phyloP scores from a whole-genome alignment of 1,140 invertebrate genomes.

The Tribolium madens region DNA sequence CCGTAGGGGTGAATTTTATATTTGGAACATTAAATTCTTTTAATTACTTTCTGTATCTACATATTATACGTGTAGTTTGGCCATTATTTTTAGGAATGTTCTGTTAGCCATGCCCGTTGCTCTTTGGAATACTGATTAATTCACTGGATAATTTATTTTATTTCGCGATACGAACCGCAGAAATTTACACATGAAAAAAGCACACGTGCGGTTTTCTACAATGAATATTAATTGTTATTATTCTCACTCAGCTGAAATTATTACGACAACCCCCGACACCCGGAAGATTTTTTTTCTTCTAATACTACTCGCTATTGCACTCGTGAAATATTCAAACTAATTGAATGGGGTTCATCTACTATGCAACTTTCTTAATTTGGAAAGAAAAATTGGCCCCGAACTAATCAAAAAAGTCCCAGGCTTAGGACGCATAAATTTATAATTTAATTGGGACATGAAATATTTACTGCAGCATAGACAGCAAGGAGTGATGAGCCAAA shows the following conservation, averaged over 20 bases:
- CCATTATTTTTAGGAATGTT: conserved; percentile 62
- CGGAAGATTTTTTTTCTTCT: neutral
- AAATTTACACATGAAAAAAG: conserved; percentile 57
- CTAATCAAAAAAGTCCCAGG: conserved; percentile 48
- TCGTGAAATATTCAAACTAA: conserved; percentile 31
- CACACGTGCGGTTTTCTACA: conserved; percentile 52
- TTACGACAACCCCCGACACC: neutral
- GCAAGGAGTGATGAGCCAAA: too few relatives aligned
- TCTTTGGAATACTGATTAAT: conserved; percentile 62
- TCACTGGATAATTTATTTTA: conserved; percentile 60
- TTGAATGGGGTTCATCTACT: conserved; percentile 45
- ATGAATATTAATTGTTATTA: conserved; percentile 56
- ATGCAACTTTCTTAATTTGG: conserved; percentile 47
- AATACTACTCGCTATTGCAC: conserved; percentile 7
- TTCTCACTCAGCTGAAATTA: conserved; percentile 34
- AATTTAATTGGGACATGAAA: conserved; percentile 29
- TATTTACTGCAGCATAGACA: conserved; percentile 6
- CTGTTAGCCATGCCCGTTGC: conserved; percentile 49
- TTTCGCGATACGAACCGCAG: conserved; percentile 52
- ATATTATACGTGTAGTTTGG: conserved; percentile 63
- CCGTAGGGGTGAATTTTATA: conserved; percentile 60
- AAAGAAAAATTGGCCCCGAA: conserved; percentile 47
- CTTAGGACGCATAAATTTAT: conserved; percentile 40
- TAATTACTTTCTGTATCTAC: conserved; percentile 64
- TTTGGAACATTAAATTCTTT: conserved; percentile 63